These are phyloP conservation scores for Rhabdomys pumilio DNA, from an alignment of 2,797 vertebrate genomes.

Conservation along the genomic window DNA sequence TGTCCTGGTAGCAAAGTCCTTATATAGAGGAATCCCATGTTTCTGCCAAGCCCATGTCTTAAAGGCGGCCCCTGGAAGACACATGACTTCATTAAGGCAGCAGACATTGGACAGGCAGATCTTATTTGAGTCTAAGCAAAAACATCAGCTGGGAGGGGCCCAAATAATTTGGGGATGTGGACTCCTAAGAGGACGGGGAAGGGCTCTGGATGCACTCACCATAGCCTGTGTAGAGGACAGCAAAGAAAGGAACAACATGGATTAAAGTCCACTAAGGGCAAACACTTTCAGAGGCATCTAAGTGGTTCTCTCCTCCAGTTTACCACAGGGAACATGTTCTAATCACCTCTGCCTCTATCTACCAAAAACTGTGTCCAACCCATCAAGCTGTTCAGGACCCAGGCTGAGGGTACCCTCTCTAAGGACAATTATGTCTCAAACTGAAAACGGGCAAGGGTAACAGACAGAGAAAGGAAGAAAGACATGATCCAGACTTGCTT, in stretches of 20 bases:
- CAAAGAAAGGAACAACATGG: conserved; percentile 95
- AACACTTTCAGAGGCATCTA: conserved; percentile 70
- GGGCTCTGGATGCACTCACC: conserved; percentile 93
- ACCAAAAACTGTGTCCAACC: conserved; percentile 45
- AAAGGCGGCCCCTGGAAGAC: neutral
- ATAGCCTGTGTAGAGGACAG: conserved; percentile 97
- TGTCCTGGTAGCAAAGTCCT: conserved; percentile 7
- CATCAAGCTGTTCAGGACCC: neutral
- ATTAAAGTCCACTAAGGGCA: conserved; percentile 87
- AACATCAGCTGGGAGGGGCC: conserved; percentile 20
- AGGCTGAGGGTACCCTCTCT: neutral
- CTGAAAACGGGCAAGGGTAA: conserved; percentile 39
- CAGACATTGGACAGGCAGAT: neutral
- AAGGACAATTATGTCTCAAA: conserved; percentile 42
- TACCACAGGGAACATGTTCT: neutral
- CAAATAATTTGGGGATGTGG: neutral
- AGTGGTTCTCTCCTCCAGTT: conserved; percentile 11
- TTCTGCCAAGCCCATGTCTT: conserved; percentile 44
- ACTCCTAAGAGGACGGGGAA: conserved; percentile 28
- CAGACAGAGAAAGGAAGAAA: conserved; percentile 28
- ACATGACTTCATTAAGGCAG: conserved; percentile 11
- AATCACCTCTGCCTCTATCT: conserved; percentile 33
- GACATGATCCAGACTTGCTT: conserved; percentile 27
- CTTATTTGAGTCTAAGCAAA: conserved; percentile 62
- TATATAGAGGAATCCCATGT: neutral